phyloP scores from a whole-genome alignment of 2,113 vertebrate genomes.

The Dipodomys stephensi region DNA sequence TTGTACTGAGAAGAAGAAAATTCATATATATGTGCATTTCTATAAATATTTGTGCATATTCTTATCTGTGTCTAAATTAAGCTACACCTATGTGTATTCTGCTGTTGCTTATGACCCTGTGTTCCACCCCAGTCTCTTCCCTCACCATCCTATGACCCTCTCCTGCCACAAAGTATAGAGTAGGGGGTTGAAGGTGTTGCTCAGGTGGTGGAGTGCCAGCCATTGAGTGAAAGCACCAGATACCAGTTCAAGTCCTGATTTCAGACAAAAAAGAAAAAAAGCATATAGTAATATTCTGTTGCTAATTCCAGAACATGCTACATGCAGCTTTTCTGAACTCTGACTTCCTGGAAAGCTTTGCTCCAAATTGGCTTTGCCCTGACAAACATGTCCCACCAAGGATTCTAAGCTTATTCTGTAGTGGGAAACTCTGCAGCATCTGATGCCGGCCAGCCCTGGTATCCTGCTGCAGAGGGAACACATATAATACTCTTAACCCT shows the following conservation, averaged over 20 bases:
- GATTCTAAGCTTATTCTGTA: neutral
- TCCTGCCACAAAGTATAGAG: neutral
- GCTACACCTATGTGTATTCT: neutral
- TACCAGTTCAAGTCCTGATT: no score
- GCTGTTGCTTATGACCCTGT: neutral
- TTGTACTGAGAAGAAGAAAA: no score
- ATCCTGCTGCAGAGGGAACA: neutral
- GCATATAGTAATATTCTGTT: no score
- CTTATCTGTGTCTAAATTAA: neutral
- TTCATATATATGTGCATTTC: neutral
- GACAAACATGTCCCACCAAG: no score
- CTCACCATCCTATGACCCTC: no score
- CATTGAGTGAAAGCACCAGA: no score
- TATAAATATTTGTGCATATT: neutral
- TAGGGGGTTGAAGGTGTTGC: no score
- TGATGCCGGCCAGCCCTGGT: neutral
- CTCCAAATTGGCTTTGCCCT: neutral
- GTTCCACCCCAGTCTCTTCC: neutral
- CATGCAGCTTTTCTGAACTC: neutral
- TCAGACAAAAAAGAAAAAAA: no score
- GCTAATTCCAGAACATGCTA: neutral
- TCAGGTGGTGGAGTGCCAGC: no score
- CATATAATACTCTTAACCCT: neutral
- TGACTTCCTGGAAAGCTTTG: neutral
- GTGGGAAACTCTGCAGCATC: neutral